A percentile compares a stretch with the other conserved stretches of the same genome.
phyloP scores from a whole-genome alignment of 1,140 invertebrate genomes.

The Leptopilina clavipes region DNA sequence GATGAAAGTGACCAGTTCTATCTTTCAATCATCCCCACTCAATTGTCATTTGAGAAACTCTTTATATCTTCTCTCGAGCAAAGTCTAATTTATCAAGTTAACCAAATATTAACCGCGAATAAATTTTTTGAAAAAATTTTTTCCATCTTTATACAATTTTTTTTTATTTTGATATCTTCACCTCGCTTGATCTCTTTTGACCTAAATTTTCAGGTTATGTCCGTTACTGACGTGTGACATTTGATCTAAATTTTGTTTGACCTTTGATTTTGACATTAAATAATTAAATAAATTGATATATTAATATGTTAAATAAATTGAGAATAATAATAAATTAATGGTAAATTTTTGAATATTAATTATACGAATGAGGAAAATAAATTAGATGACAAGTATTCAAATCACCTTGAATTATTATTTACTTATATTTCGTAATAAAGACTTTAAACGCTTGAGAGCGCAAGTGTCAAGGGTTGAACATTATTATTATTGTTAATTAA shows the following conservation, averaged over 20 bases:
- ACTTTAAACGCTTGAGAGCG: constrained; percentile 7
- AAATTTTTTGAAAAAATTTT: not conserved
- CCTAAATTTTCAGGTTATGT: no score
- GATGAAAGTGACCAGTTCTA: constrained; percentile 18
- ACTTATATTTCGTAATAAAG: not conserved
- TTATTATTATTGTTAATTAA: constrained; percentile 3
- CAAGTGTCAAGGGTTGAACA: constrained; percentile 6
- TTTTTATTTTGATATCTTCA: no score
- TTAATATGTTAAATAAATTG: no score
- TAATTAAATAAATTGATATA: no score
- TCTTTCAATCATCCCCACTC: constrained; percentile 18
- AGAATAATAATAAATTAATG: no score
- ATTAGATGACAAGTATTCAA: not conserved
- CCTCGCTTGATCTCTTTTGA: no score
- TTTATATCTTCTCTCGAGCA: not conserved
- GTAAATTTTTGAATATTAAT: not conserved
- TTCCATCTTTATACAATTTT: no score
- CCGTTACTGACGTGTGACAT: no score
- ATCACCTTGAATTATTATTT: constrained; percentile 9
- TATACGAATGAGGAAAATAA: not conserved
- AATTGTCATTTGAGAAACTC: not conserved
- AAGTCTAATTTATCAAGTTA: not conserved
- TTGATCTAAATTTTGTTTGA: no score
- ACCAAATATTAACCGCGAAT: no score
- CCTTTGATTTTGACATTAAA: no score